Conservation (phyloP, 2,888 invertebrate genomes). For the Drosophila hamatofila region DNA sequence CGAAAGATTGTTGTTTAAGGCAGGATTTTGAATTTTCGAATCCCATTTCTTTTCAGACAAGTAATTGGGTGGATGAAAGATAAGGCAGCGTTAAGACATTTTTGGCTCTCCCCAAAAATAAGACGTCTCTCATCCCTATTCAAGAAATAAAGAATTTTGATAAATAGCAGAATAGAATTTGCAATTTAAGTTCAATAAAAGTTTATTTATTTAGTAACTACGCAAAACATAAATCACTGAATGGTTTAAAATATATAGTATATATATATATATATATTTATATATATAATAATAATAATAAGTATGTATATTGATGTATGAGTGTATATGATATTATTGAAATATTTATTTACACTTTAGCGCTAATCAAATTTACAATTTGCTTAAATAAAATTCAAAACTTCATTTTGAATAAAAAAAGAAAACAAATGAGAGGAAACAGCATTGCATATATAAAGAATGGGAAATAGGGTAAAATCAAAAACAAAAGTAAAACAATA, state of each 20-base stretch:
- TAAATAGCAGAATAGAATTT: conserved; percentile 4
- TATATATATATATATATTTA: conserved; percentile 45
- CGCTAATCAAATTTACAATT: conserved; percentile 79
- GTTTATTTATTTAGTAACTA: conserved; percentile 78
- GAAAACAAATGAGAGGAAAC: conserved; percentile 69
- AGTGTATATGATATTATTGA: conserved; percentile 76
- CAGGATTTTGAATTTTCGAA: not conserved
- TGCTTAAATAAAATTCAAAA: conserved; percentile 70
- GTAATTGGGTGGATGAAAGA: not conserved
- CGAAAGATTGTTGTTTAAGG: not conserved
- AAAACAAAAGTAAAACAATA: conserved; percentile 57
- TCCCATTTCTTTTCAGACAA: not conserved
- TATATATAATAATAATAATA: conserved; percentile 44
- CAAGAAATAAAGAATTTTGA: not conserved
- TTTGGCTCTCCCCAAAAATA: not conserved
- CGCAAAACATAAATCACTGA: conserved; percentile 67
- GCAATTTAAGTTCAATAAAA: conserved; percentile 66
- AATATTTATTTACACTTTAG: conserved; percentile 79
- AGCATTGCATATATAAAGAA: conserved; percentile 51
- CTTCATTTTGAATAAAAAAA: conserved; percentile 57
- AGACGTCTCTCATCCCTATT: not conserved
- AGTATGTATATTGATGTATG: conserved; percentile 71
- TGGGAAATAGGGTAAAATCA: conserved; percentile 42
- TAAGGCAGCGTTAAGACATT: not conserved
- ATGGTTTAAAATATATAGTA: conserved; percentile 63